Evolutionary conservation across 2,888 invertebrate genomes (phyloP), one percentile per base, ranked within the genome.

Genomic region (Icerya purchasi): DNA sequence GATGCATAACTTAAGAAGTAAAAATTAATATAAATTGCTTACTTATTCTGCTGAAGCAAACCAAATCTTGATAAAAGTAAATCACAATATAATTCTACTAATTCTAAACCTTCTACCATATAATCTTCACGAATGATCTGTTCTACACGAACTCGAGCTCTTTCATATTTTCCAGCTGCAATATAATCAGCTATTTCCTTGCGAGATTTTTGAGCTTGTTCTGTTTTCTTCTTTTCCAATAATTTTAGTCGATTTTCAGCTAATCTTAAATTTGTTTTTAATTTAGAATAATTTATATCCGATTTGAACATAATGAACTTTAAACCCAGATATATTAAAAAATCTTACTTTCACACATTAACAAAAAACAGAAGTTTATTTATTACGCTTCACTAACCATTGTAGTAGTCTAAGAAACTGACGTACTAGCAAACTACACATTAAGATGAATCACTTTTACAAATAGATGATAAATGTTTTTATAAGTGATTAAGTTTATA

Each of bases 71-170:
- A 97, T 58, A 99, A 73, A 53, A 99, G 72, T 57, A 98, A 76
- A 74, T 99, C 98, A 74, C 98, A 97, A 70, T 93, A 98, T 94
- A 98, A 97, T 76, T 99, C 98, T 0, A 98, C 81, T 61, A 98
- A 80, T 76, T 99, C 98, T 87, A 97, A 92, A 1, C 97, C 97
- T 74, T 99, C 98, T 2, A 98, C 96, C 73, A 97, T 78, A 72
- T 98, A 99, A 74, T 99, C 98, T 74, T 97, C 96, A 54, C 98
- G 82, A 67, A 99, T 94, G 61, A 99, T 98, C 68, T 96, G 91
- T 73, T 99, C 98, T 10, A 99, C 98, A 23, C 97, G 79, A 64
- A 99, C 98, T 72, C 91, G 87, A 0, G 97, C 98, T 65, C 89
- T 75, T 73, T 90, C 90, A 65, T 77, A 76, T 76, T 90, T 90